Evolutionary conservation across 2,888 invertebrate genomes (phyloP).

Genomic region (Aphidoletes aphidimyza): DNA sequence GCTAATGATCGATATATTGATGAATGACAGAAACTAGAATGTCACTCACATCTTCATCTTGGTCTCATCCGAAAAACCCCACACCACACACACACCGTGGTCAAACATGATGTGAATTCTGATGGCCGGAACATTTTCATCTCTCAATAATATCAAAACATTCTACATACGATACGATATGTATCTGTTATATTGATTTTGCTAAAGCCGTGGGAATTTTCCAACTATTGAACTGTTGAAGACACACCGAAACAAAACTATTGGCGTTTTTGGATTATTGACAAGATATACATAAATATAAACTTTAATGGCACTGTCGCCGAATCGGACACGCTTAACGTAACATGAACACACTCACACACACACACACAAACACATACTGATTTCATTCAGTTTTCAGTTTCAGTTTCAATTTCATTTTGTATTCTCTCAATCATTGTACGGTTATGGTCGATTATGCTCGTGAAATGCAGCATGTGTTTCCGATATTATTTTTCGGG

Average conservation of each 20-base stretch:
- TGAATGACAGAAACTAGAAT: too few species aligned
- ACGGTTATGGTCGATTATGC: constrained; percentile 38
- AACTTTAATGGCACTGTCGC: constrained; percentile 50
- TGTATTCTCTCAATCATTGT: constrained; percentile 24
- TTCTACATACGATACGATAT: too few species aligned
- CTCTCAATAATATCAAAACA: too few species aligned
- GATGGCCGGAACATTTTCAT: too few species aligned
- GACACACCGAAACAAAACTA: constrained; percentile 27
- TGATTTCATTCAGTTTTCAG: constrained; percentile 41
- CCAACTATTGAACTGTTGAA: constrained; percentile 36
- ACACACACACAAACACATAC: too few species aligned
- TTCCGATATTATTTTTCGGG: constrained; percentile 17
- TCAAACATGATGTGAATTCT: too few species aligned
- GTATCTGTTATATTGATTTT: not conserved
- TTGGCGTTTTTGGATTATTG: constrained; percentile 48
- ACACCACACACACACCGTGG: too few species aligned
- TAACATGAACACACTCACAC: constrained; percentile 44
- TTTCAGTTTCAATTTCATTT: constrained; percentile 46
- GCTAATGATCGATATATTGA: too few species aligned
- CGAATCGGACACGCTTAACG: constrained; percentile 52
- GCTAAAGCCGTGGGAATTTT: constrained; percentile 6
- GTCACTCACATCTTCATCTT: too few species aligned
- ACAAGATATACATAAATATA: constrained; percentile 53
- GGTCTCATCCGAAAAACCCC: too few species aligned
- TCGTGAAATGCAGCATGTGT: constrained; percentile 43